Base-by-base conservation (phyloP, 2,797 vertebrate species). In the Rhabdomys pumilio region DNA sequence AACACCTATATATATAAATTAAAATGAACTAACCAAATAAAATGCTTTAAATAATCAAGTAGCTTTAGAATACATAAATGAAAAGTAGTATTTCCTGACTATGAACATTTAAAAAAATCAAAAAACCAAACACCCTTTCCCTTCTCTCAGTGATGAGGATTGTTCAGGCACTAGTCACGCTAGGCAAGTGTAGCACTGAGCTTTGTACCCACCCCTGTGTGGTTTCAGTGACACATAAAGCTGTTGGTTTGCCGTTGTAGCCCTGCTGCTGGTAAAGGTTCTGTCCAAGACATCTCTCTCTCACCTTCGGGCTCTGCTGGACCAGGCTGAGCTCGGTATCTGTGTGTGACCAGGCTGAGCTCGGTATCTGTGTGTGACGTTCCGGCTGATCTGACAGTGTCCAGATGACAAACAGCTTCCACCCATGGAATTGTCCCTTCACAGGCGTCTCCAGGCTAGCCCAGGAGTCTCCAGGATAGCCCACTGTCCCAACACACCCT, bases 151-250 rank as follows among this genome's bases (percentile, higher is more conserved):
- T 31, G 67, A 57, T 34, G 72, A 61, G 41, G 34, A 29, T 53
- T 53, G 50, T 50, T 50, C 10, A 6, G 63, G 6, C 12, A 10
- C 31, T 5, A 6, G 1, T 1, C 1, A 3, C 13, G 41, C 38
- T 19, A n/a, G 80, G 53, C 55, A 47, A 59, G 20, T 1, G 38
- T 38, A 4, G 19, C 31, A 22, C 53, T 72, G 29, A 61, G 26
- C 26, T 22, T 31, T 61, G 13, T 55, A 8, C 6, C 55, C 14
- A 6, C 10, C 72, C 38, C 5, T 38, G 8, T 57, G 44, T 34
- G 15, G 44, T 44, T 72, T 69, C 29, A 26, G 50, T 47, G 53
- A 22, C 47, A 57, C 8, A 22, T 9, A n/a, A 80, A 79, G 41
- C 80, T 73, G 1, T 24, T 57, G 65, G 29, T 63, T n/a, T 73